Percentiles rank a stretch among this genome's conserved stretches.
phyloP scores from a whole-genome alignment of 1,140 invertebrate species.

The Papilio polytes region DNA sequence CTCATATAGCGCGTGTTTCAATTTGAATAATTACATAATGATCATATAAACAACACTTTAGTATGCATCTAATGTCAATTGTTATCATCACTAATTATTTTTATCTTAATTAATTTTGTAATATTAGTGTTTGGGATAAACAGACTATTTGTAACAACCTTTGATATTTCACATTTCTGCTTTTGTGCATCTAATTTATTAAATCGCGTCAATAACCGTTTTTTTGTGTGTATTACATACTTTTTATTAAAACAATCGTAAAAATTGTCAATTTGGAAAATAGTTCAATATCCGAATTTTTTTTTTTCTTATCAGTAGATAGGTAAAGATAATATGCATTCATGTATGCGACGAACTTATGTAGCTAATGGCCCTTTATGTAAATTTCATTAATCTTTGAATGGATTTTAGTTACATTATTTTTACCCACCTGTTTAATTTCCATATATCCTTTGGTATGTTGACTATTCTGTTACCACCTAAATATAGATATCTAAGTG shows the following conservation, averaged over 20 bases:
- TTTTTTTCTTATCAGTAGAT: not conserved
- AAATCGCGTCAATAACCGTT: no score
- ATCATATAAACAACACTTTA: not conserved
- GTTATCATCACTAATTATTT: not conserved
- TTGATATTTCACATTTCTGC: not conserved
- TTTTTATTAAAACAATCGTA: not conserved
- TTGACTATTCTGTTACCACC: conserved; percentile 94
- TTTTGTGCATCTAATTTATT: not conserved
- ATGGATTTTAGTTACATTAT: conserved; percentile 9
- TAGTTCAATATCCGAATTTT: not conserved
- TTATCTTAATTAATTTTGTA: conserved; percentile 9
- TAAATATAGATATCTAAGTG: conserved; percentile 93
- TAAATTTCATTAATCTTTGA: not conserved
- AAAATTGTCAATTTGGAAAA: not conserved
- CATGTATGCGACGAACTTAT: not conserved
- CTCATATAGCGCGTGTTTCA: not conserved
- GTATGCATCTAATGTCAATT: not conserved
- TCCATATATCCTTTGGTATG: conserved; percentile 92
- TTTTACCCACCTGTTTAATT: conserved; percentile 88
- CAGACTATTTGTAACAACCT: not conserved
- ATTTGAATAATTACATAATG: conserved; percentile 15
- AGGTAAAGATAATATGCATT: not conserved
- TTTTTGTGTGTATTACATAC: no score
- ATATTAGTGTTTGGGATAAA: not conserved
- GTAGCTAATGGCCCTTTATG: not conserved